Evolutionary conservation across 2,888 invertebrate genomes (phyloP).

Genomic region (Andrena marginata): DNA sequence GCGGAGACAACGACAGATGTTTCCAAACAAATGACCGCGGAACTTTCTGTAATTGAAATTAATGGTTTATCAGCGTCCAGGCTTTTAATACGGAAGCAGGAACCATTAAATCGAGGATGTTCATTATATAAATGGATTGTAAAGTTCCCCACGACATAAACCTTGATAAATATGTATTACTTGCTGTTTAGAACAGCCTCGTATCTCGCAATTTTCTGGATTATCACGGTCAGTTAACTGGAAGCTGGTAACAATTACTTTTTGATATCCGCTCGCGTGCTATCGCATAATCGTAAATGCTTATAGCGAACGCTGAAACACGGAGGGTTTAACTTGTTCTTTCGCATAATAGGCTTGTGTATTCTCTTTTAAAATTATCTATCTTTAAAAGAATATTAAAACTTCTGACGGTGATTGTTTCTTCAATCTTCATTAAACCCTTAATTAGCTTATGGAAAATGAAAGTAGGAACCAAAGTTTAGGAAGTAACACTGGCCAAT

Average conservation of each 20-base stretch:
- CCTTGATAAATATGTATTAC: constrained; percentile 42
- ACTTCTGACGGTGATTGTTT: background rate
- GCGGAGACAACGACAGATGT: constrained; percentile 63
- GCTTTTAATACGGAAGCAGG: constrained; percentile 59
- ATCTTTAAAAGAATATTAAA: background rate
- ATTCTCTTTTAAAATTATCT: background rate
- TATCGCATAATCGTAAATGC: constrained; percentile 32
- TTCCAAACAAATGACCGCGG: constrained; percentile 67
- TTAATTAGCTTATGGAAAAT: too few relatives aligned
- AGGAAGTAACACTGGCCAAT: too few relatives aligned
- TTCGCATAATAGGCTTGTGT: background rate
- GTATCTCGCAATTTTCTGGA: constrained; percentile 29
- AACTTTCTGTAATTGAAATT: constrained; percentile 70
- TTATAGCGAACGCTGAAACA: background rate
- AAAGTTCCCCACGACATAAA: constrained; percentile 31
- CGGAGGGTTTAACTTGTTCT: constrained; percentile 4
- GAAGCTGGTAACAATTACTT: constrained; percentile 6
- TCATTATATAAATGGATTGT: constrained; percentile 54
- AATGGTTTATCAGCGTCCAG: constrained; percentile 65
- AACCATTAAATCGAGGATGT: constrained; percentile 42
- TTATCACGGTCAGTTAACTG: constrained; percentile 14
- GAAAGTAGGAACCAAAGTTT: too few relatives aligned
- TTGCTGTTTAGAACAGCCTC: background rate
- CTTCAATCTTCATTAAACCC: background rate
- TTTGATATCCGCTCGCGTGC: constrained; percentile 9